Evolutionary conservation across 2,888 invertebrate species (phyloP), one percentile per base, ranked within the genome.

Genomic region (Arrhopalites spinosus): DNA sequence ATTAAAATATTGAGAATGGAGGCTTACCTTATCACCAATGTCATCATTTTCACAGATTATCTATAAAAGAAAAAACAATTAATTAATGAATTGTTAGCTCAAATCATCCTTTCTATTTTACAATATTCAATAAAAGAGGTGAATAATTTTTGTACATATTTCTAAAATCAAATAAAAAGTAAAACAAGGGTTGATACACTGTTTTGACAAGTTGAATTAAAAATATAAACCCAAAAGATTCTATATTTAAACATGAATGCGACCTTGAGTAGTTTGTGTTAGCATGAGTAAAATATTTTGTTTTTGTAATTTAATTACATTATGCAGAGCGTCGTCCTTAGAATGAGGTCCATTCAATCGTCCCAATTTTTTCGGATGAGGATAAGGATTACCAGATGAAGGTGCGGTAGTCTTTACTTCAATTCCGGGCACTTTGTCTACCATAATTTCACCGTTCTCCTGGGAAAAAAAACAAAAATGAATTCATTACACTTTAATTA

Each of bases 41-140:
- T 75, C 75, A 69, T 77, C 77, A 56, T 73, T 73, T 69, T 75
- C 77, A 75, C 74, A 77, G 68, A 77, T 77, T 59, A 77, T 20
- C 75, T 73, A 50, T 23, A 74, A 70, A 77, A 3, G 27, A 59
- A 71, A 29, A 77, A 67, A 74, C n/a, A 56, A 23, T 11, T 11
- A 64, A 53, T 20, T 53, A 23, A 8, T 23, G n/a, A 53, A 53
- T 36, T 53, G 20, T 7, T 53, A n/a, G 7, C 47, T 7, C 47
- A 7, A 47, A 47, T 15, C 15, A 45, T 45, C 15, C 45, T 45
- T 15, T 47, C 1, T 47, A 7, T 47, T n/a, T 47, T 17, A 2
- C 13, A 47, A 13, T 47, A 47, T 47, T 17, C 47, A 47, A 13
- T n/a, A 47, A n/a, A n/a, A n/a, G n/a, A n/a, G n/a, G 13, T 47